These are phyloP conservation scores for Brachionus asplanchnoidis DNA, from an alignment of 1,140 invertebrate species.

Conservation along the genomic window DNA sequence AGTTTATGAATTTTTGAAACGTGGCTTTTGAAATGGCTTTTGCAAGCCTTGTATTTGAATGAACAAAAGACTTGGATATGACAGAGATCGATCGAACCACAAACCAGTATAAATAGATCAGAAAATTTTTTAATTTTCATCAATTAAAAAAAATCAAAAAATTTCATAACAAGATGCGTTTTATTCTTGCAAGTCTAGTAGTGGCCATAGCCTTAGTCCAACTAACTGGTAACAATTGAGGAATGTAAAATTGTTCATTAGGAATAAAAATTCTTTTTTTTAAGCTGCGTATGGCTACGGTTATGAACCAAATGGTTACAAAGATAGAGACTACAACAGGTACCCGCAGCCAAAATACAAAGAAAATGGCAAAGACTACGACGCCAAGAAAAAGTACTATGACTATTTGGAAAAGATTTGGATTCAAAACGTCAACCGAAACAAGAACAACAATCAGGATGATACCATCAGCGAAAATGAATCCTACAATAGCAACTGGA, in stretches of 20 bases:
- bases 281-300: background rate
- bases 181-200: background rate
- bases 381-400: background rate
- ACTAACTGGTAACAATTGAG: background rate
- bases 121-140: background rate
- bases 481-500: background rate
- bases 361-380: background rate
- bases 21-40: background rate
- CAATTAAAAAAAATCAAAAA: slow-evolving; percentile 2
- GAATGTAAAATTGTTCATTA: background rate
- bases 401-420: background rate
- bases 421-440: slow-evolving; percentile 12
- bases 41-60: background rate
- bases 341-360: background rate
- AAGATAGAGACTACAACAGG: background rate
- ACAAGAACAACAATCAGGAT: slow-evolving; percentile 18
- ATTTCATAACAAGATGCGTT: background rate
- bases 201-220: background rate
- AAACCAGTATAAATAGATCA: background rate
- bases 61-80: background rate
- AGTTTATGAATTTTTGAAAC: background rate
- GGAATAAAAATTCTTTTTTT: background rate
- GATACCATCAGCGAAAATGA: background rate
- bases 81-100: background rate
- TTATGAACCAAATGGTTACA: background rate